Conservation (phyloP, 2,888 invertebrate genomes). For the Ochlodes sylvanus region DNA sequence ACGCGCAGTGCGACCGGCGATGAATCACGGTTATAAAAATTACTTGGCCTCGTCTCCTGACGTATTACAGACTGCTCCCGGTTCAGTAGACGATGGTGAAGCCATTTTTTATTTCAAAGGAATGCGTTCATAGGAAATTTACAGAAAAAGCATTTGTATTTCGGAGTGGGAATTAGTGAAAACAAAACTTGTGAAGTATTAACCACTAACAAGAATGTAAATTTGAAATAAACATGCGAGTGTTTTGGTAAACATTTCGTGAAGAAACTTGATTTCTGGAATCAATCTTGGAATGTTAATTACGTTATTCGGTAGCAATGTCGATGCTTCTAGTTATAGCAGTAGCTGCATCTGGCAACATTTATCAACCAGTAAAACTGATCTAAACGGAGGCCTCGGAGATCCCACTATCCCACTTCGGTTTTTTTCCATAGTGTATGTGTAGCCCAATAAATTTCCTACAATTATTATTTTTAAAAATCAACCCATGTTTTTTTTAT, state of each 20-base stretch:
- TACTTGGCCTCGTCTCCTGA: constrained; percentile 21
- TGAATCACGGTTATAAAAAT: constrained; percentile 12
- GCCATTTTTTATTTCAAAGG: constrained; percentile 16
- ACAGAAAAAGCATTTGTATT: constrained; percentile 22
- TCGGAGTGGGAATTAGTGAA: constrained; percentile 13
- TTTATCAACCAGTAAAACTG: too few relatives aligned
- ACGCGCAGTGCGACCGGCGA: background rate
- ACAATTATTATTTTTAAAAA: too few relatives aligned
- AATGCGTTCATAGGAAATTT: constrained; percentile 31
- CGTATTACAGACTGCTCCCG: constrained; percentile 15
- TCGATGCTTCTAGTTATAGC: too few relatives aligned
- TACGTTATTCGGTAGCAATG: too few relatives aligned
- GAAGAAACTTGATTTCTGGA: constrained; percentile 4
- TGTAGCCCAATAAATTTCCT: too few relatives aligned
- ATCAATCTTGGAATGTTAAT: background rate
- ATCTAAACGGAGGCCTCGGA: too few relatives aligned
- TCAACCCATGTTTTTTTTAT: too few relatives aligned
- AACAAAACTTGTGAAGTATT: constrained; percentile 13
- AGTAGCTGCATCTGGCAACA: too few relatives aligned
- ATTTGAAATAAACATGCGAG: background rate
- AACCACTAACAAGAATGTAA: constrained; percentile 17
- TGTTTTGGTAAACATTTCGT: background rate
- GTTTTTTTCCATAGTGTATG: too few relatives aligned
- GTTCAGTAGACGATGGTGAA: constrained; percentile 3
- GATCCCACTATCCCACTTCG: too few relatives aligned